Conservation (phyloP, 1,140 invertebrate species). For the Rhopalosiphum padi region DNA sequence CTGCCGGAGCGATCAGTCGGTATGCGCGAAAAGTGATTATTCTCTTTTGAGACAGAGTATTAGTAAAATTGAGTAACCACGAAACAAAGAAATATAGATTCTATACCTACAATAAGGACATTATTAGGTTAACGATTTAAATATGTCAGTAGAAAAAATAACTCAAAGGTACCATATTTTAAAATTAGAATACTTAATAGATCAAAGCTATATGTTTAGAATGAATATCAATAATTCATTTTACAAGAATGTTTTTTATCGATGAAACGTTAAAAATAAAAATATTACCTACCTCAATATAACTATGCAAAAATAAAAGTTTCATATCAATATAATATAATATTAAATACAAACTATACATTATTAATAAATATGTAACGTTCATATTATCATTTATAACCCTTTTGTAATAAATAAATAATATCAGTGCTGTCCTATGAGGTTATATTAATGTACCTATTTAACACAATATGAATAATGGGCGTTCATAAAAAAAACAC, state of each 20-base stretch:
- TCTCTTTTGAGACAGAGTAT: no score
- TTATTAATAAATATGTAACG: not conserved
- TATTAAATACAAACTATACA: not conserved
- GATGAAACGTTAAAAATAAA: not conserved
- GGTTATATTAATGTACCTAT: not conserved
- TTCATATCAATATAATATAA: not conserved
- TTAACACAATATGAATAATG: not conserved
- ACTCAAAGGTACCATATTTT: not conserved
- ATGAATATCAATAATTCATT: not conserved
- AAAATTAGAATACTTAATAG: not conserved
- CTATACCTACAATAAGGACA: not conserved
- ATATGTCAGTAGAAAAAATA: not conserved
- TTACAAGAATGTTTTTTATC: not conserved
- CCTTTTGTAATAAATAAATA: not conserved
- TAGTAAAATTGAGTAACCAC: not conserved
- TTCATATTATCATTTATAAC: not conserved
- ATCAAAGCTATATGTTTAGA: not conserved
- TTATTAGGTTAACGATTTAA: not conserved
- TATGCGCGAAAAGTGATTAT: no score
- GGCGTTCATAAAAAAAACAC: not conserved
- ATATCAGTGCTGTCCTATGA: not conserved
- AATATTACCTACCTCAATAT: not conserved
- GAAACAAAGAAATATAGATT: not conserved
- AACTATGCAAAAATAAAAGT: not conserved
- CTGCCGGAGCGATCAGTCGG: no score